phyloP scores from a whole-genome alignment of 1,140 invertebrate species.

The Drosophila ohnishii region DNA sequence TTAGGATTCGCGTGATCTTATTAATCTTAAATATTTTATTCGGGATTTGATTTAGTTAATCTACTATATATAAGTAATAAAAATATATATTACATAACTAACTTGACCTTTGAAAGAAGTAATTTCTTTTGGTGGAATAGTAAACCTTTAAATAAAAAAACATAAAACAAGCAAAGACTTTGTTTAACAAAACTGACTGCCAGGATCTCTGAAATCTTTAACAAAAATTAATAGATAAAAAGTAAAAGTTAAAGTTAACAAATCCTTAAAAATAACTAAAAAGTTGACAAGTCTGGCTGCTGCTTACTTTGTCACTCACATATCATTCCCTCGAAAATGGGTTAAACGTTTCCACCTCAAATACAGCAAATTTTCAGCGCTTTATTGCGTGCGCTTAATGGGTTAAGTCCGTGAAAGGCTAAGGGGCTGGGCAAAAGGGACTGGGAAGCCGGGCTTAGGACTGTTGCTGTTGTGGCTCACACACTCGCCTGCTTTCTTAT shows the following conservation, averaged over 20 bases:
- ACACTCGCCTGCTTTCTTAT: constrained; percentile 40
- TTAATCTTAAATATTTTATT: not conserved
- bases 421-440: not conserved
- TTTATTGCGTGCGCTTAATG: constrained; percentile 14
- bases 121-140: not conserved
- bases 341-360: not conserved
- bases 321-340: not conserved
- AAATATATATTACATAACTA: too few species aligned
- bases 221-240: too few species aligned
- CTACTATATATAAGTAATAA: too few species aligned
- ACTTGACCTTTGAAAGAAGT: too few species aligned
- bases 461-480: constrained; percentile 32
- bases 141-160: too few species aligned
- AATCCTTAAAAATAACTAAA: not conserved
- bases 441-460: constrained; percentile 4
- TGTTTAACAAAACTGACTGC: too few species aligned
- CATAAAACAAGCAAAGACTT: too few species aligned
- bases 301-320: too few species aligned
- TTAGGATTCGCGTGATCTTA: too few species aligned
- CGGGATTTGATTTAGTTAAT: not conserved
- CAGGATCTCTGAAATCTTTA: too few species aligned
- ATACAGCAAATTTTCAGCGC: not conserved
- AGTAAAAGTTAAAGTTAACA: not conserved
- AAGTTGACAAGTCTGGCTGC: too few species aligned
- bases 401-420: constrained; percentile 15